These are phyloP conservation scores for Adelosebastes latens DNA, from an alignment of 2,797 vertebrate genomes.

Conservation along the genomic window DNA sequence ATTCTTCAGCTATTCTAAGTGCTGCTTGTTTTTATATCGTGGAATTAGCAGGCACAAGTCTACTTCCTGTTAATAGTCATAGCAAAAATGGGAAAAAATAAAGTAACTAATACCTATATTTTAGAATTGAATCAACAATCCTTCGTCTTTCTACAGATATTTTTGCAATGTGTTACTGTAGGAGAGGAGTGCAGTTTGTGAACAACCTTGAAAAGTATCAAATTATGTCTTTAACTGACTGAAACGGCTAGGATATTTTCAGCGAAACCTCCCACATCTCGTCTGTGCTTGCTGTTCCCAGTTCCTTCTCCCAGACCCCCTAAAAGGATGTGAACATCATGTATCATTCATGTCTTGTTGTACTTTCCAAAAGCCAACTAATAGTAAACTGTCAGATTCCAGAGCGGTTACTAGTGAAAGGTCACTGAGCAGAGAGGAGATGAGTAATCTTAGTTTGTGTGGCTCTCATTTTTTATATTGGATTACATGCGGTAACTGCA, in stretches of 20 bases:
- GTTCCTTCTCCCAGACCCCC: neutral
- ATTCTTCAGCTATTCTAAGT: neutral
- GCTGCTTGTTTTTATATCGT: neutral
- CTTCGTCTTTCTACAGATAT: neutral
- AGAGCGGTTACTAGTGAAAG: conserved; percentile 2
- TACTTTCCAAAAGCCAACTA: conserved; percentile 5
- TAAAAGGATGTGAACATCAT: neutral
- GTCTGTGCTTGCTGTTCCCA: neutral
- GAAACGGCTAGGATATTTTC: conserved; percentile 1
- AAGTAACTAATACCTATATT: neutral
- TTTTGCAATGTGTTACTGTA: neutral
- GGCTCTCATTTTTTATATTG: neutral
- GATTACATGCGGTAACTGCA: neutral
- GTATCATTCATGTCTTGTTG: neutral
- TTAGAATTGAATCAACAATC: neutral
- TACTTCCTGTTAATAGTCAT: neutral
- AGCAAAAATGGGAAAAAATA: too few relatives aligned
- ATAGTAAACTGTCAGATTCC: conserved; percentile 38
- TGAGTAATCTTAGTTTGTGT: neutral
- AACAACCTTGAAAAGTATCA: neutral
- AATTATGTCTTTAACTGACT: neutral
- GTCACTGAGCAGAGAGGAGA: neutral
- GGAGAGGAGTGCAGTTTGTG: neutral
- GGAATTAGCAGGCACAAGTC: neutral
- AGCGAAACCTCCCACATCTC: neutral